A percentile compares a stretch with the other conserved stretches of the same genome.
Evolutionary conservation across 2,113 vertebrate genomes (phyloP).

Genomic region (Donacobius atricapilla): DNA sequence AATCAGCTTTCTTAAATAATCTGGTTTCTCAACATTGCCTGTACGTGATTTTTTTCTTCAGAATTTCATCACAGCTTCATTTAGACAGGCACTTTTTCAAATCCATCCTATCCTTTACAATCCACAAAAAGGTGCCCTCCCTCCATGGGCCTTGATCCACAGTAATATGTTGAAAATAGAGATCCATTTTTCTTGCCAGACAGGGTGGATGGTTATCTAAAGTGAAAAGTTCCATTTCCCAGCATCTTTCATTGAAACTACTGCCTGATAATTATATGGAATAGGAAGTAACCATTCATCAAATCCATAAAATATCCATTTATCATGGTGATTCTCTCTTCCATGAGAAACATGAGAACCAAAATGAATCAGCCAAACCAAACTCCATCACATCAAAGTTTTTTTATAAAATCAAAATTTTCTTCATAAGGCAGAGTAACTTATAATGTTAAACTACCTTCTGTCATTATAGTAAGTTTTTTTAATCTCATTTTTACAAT

Average conservation of each 20-base stretch:
- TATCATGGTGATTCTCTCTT: conserved; percentile 59
- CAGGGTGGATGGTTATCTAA: conserved; percentile 71
- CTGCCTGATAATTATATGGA: conserved; percentile 71
- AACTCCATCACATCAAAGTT: conserved; percentile 28
- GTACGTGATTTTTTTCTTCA: background rate
- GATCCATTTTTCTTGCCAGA: conserved; percentile 75
- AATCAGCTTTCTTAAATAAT: background rate
- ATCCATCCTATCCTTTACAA: conserved; percentile 46
- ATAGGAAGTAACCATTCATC: conserved; percentile 77
- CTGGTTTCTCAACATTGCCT: background rate
- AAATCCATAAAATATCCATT: conserved; percentile 71
- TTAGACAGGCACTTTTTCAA: conserved; percentile 39
- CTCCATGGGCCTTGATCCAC: conserved; percentile 51
- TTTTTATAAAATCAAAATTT: too few relatives aligned
- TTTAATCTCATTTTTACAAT: conserved; percentile 5
- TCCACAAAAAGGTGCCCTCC: conserved; percentile 12
- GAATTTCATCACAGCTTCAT: conserved; percentile 32
- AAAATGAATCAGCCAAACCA: conserved; percentile 68
- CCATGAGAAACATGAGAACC: conserved; percentile 36
- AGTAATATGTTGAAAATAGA: conserved; percentile 64
- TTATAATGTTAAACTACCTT: background rate
- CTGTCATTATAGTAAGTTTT: conserved; percentile 3
- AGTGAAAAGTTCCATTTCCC: conserved; percentile 77
- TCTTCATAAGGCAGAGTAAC: background rate
- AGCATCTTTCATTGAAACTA: conserved; percentile 74